Base-by-base conservation (phyloP, 2,797 vertebrate genomes). In the Furcifer pardalis region DNA sequence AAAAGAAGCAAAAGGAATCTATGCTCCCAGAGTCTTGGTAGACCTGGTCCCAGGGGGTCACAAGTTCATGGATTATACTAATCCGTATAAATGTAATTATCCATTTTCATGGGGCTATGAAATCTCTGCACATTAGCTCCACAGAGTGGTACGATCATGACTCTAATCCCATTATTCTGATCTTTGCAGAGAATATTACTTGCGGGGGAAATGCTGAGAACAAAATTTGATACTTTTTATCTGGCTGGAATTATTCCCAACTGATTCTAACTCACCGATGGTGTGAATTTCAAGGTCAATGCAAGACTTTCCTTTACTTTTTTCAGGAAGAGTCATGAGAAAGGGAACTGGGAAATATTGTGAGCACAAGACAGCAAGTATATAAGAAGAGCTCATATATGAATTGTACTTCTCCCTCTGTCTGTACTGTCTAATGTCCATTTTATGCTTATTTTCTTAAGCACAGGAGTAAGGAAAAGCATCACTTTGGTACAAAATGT, bases 11-110 rank as follows among this genome's bases (percentile, higher is more conserved):
- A 0, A 73, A 59, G 71, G 30, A 56, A 81, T 72, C 66, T 84
- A 2, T 60, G 35, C 84, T 90, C 85, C 79, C 86, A 13, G 62
- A 81, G 83, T 52, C 72, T 63, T 82, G 32, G 12, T 62, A 4
- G 8, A 25, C 82, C 82, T 83, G 52, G 62, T 91, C 82, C 42
- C 79, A 49, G 8, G 66, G 77, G 82, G 88, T 86, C 90, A 91
- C 37, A 88, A 80, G 82, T 90, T 90, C 65, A 79, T 77, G 84
- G 90, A 89, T 91, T 92, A 89, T 60, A 80, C 74, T 76, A 94
- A 94, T 93, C 92, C 82, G 88, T 90, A 91, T 85, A 89, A 93
- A 91, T 71, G 79, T 86, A 92, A 92, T 92, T 93, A 91, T 81
- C 86, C 83, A 81, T 84, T 85, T 91, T 89, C 86, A 74, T 81